Evolutionary conservation across 2,888 invertebrate genomes (phyloP), one percentile per base, ranked within the genome.

Genomic region (Chaitophorus viminalis): DNA sequence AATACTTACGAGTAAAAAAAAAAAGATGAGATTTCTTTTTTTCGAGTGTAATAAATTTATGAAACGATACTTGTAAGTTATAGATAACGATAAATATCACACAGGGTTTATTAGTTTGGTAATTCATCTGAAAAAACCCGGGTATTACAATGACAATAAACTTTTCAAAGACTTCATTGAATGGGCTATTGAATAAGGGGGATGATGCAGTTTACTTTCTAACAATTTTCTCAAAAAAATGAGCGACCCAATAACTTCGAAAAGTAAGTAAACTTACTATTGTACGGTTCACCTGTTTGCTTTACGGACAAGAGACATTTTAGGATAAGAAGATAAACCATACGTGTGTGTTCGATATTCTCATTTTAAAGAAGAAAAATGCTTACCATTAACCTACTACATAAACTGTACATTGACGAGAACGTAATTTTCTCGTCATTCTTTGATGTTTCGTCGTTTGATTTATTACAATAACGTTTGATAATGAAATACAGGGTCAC

Each of bases 221-320:
- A 60, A 29, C 54, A 36, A 83, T 60, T 60, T 83, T 29, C n/a
- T 75, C 29, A 11, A 29, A 60, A 39, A 46, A 83, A 74, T 36
- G 36, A 83, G 18, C 29, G 21, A 54, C 54, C 18, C 82, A 36
- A 36, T 29, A 74, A 74, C 54, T 75, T 60, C 75, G 8, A n/a
- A 75, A 74, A 74, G 74, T 60, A 18, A 74, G 60, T 83, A 83
- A 82, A 75, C 74, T 60, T 60, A 74, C 54, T 82, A 75, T 82
- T 14, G 36, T 21, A 83, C 21, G 60, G 60, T 83, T 75, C 74
- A 46, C 68, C 65, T 46, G 21, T 31, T 68, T 25, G 81, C 68
- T 68, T 78, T 78, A 78, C 54, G 39, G 29, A 29, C 65, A 29
- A 29, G n/a, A 29, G 29, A 25, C 39, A n/a, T 79, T 29, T 11